These are phyloP conservation scores for Spodoptera litura DNA, from an alignment of 1,140 invertebrate genomes.

Conservation along the genomic window DNA sequence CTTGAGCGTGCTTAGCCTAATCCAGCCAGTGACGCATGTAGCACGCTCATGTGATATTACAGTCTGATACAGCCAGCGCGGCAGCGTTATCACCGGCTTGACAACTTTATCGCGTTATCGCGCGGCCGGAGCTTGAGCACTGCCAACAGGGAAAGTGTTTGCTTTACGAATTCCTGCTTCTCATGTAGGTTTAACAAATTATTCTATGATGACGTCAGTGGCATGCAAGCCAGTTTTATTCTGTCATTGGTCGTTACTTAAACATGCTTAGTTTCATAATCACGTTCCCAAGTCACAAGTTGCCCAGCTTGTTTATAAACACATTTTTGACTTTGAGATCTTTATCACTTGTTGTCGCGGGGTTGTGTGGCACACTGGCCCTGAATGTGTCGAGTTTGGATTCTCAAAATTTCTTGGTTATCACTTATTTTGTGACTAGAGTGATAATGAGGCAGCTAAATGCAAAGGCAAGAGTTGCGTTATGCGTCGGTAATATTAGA, in stretches of 20 bases:
- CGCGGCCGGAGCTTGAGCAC: constrained; percentile 1
- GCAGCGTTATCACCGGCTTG: constrained; percentile 47
- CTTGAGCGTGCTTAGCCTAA: constrained; percentile 31
- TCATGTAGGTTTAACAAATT: constrained; percentile 46
- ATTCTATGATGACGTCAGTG: constrained; percentile 41
- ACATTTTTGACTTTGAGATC: not conserved
- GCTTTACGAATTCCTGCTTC: constrained; percentile 49
- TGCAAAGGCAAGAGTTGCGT: not conserved
- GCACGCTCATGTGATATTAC: constrained; percentile 51
- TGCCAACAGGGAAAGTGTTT: constrained; percentile 47
- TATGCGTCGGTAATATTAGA: not conserved
- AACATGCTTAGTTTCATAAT: constrained; percentile 14
- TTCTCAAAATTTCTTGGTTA: too few species aligned
- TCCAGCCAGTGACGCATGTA: constrained; percentile 47
- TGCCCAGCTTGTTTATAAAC: not conserved
- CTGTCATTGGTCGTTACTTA: not conserved
- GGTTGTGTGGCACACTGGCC: not conserved
- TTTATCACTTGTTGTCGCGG: not conserved
- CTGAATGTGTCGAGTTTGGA: not conserved
- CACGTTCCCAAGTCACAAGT: constrained; percentile 16
- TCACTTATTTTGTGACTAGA: too few species aligned
- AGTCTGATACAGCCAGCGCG: constrained; percentile 48
- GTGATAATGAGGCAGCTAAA: not conserved
- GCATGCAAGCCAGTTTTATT: constrained; percentile 3
- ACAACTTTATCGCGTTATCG: constrained; percentile 50